Conservation (phyloP, 2,113 vertebrate genomes). For the Strigops habroptila region DNA sequence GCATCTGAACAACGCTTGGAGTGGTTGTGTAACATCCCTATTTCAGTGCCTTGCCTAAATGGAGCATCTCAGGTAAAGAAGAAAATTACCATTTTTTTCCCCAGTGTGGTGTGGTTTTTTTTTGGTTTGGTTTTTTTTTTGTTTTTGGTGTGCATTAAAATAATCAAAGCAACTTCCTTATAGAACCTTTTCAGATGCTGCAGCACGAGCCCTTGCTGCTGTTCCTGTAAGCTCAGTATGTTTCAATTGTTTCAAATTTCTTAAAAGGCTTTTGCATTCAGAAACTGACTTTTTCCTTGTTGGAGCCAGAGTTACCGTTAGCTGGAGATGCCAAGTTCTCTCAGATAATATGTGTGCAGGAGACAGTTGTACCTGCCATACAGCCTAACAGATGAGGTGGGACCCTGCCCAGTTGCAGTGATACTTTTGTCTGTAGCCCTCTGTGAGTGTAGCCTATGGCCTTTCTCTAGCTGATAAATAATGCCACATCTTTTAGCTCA, state of each 20-base stretch:
- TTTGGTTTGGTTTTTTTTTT: too few species aligned
- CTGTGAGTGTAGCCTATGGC: conserved; percentile 19
- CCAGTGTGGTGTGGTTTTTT: too few species aligned
- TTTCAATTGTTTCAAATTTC: not conserved
- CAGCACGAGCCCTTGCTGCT: not conserved
- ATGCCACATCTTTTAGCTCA: not conserved
- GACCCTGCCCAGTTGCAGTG: not conserved
- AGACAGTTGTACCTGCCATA: not conserved
- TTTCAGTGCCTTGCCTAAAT: conserved; percentile 71
- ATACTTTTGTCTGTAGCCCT: conserved; percentile 11
- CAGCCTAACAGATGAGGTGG: conserved; percentile 10
- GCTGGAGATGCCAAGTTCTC: not conserved
- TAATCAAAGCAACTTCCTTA: not conserved
- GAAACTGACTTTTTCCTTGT: not conserved
- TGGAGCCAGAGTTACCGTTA: not conserved
- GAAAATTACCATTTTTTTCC: not conserved
- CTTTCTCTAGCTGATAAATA: not conserved
- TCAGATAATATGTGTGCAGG: not conserved
- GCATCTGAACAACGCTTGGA: not conserved
- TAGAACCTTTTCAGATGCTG: not conserved
- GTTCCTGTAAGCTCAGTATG: not conserved
- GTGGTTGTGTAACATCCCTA: conserved; percentile 50
- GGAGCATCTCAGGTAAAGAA: conserved; percentile 83
- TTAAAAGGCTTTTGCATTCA: not conserved
- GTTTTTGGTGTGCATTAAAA: not conserved